phyloP scores from a whole-genome alignment of 1,140 invertebrate genomes.

The Hyles euphorbiae region DNA sequence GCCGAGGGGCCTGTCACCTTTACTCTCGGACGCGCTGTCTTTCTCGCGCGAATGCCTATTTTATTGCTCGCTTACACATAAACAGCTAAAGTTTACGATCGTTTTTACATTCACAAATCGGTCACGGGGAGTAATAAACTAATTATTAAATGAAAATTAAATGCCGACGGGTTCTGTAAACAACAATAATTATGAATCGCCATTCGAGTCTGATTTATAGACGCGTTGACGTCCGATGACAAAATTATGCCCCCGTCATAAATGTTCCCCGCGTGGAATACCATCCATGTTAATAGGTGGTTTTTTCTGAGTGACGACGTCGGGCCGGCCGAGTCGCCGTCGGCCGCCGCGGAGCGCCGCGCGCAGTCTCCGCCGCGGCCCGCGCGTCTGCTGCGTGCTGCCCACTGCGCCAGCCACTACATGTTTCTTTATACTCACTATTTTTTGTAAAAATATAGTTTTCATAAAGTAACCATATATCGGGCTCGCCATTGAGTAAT shows the following conservation, averaged over 20 bases:
- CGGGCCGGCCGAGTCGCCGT: conserved; percentile 13
- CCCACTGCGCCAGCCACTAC: too few species aligned
- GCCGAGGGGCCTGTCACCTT: conserved; percentile 64
- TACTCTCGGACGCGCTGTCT: conserved; percentile 50
- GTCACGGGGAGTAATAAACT: conserved; percentile 33
- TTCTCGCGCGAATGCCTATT: conserved; percentile 46
- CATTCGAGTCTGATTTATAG: conserved; percentile 30
- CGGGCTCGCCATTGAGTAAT: too few species aligned
- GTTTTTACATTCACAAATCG: conserved; percentile 39
- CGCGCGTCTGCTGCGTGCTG: background rate
- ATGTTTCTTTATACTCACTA: too few species aligned
- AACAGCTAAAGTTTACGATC: conserved; percentile 48
- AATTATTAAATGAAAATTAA: conserved; percentile 36
- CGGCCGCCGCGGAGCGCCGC: background rate
- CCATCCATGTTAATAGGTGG: conserved; percentile 37
- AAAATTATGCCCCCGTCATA: conserved; percentile 49
- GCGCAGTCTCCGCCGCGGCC: background rate
- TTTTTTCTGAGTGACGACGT: conserved; percentile 32
- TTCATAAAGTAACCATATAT: too few species aligned
- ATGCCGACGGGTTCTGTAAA: conserved; percentile 20
- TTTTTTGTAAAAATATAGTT: too few species aligned
- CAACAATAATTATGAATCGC: conserved; percentile 36
- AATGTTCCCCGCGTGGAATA: conserved; percentile 37
- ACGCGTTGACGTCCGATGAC: conserved; percentile 34
- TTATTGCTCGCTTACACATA: conserved; percentile 53